A percentile compares a stretch with the other conserved stretches of the same genome.
Evolutionary conservation across 1,140 invertebrate genomes (phyloP).

Genomic region (Zaprionus tsacasi): DNA sequence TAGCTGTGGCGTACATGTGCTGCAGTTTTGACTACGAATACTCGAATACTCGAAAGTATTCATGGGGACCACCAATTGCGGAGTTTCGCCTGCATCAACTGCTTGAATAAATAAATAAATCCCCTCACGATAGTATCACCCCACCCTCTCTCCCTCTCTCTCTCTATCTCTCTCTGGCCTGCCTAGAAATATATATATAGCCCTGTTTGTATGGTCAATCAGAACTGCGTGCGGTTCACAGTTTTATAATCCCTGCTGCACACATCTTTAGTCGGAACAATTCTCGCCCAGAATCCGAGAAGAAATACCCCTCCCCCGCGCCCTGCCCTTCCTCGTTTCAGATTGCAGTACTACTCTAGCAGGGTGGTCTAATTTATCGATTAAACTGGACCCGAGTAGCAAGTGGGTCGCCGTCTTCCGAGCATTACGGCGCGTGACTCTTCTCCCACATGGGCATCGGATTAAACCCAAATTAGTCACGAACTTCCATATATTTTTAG

Average conservation of each 20-base stretch:
- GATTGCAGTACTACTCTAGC: constrained; percentile 26
- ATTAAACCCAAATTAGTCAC: constrained; percentile 56
- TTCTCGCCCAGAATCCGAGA: constrained; percentile 4
- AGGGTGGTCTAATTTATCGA: constrained; percentile 52
- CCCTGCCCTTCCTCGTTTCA: constrained; percentile 10
- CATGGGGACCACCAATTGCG: constrained; percentile 64
- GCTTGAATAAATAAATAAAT: constrained; percentile 65
- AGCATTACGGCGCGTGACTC: constrained; percentile 59
- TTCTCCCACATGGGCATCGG: constrained; percentile 50
- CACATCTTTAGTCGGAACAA: constrained; percentile 9
- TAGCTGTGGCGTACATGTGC: constrained; percentile 11
- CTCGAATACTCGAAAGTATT: constrained; percentile 47
- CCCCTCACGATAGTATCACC: neutral
- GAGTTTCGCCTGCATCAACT: constrained; percentile 46
- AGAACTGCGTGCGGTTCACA: constrained; percentile 60
- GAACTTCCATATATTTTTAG: constrained; percentile 58
- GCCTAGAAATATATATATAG: neutral
- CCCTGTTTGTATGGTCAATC: constrained; percentile 55
- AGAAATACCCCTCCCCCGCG: neutral
- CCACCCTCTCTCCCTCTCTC: neutral
- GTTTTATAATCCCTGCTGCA: constrained; percentile 47
- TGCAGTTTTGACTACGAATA: constrained; percentile 32
- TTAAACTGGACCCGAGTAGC: constrained; percentile 23
- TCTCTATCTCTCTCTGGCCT: neutral
- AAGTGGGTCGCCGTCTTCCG: constrained; percentile 16